These are phyloP conservation scores for Zoanthus sociatus DNA, from an alignment of 92 coral and sea anemone genomes.

Conservation along the genomic window DNA sequence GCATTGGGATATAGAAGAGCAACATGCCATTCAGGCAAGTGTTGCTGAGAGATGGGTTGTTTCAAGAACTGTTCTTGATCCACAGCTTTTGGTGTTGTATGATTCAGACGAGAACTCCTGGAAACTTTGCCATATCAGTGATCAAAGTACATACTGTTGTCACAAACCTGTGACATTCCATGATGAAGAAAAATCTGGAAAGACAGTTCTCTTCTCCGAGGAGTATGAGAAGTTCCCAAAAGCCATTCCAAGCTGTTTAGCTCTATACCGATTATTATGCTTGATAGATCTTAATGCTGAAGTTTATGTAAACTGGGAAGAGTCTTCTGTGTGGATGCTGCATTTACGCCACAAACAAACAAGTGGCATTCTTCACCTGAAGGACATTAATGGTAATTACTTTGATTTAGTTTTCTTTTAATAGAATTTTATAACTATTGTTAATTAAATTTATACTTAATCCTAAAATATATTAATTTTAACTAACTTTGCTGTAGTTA, in stretches of 20 bases:
- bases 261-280: conserved; percentile 88
- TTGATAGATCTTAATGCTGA: conserved; percentile 80
- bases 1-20: conserved; percentile 97
- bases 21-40: conserved; percentile 88
- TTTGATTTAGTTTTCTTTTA: background rate
- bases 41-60: conserved; percentile 88
- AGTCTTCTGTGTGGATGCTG: conserved; percentile 81
- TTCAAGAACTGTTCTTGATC: conserved; percentile 47
- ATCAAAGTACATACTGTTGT: conserved; percentile 8
- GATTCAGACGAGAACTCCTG: conserved; percentile 80
- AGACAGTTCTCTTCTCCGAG: background rate
- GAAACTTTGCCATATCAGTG: conserved; percentile 66
- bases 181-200: background rate
- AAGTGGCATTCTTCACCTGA: conserved; percentile 75
- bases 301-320: conserved; percentile 77
- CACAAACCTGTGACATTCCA: background rate
- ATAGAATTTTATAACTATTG: no score
- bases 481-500: no score
- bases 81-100: conserved; percentile 73
- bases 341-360: conserved; percentile 84
- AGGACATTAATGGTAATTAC: conserved; percentile 86
- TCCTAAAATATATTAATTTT: no score
- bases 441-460: no score
- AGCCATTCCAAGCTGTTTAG: conserved; percentile 95
- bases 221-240: conserved; percentile 62